phyloP scores from a whole-genome alignment of 2,888 invertebrate genomes.

The Conomelus anceps region DNA sequence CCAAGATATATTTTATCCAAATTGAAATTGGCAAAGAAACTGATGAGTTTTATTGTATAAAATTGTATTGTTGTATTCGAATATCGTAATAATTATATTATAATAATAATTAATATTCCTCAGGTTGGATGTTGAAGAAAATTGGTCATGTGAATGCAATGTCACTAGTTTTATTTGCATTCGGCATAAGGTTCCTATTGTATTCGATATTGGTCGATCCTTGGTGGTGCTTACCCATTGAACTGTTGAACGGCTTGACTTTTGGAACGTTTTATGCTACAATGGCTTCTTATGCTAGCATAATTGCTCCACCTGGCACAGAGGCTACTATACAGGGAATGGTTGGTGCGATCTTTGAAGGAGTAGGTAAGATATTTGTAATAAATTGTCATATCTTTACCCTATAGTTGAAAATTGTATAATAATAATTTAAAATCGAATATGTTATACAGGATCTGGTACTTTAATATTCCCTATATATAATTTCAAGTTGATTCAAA shows the following conservation, averaged over 20 bases:
- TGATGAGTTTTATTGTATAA: too few relatives aligned
- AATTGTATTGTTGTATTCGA: too few relatives aligned
- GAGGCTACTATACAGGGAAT: conserved; percentile 84
- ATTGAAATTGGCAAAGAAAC: too few relatives aligned
- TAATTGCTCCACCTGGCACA: conserved; percentile 74
- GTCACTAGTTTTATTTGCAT: conserved; percentile 71
- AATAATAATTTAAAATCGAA: too few relatives aligned
- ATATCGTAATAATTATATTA: conserved; percentile 24
- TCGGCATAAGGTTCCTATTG: conserved; percentile 70
- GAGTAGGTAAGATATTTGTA: conserved; percentile 51
- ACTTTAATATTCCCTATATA: too few relatives aligned
- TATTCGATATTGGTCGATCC: conserved; percentile 74
- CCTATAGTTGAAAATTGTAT: too few relatives aligned
- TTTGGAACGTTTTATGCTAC: conserved; percentile 83
- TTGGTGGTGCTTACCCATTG: conserved; percentile 79
- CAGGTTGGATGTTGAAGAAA: conserved; percentile 64
- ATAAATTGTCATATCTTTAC: too few relatives aligned
- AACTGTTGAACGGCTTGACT: conserved; percentile 79
- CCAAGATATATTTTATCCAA: too few relatives aligned
- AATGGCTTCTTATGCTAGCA: conserved; percentile 81
- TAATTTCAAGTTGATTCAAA: too few relatives aligned
- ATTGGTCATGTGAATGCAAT: conserved; percentile 78
- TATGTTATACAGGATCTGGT: too few relatives aligned
- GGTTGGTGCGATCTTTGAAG: conserved; percentile 81
- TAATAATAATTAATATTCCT: conserved; percentile 34